A percentile compares a stretch with the other conserved stretches of the same genome.
Evolutionary conservation across 2,113 vertebrate species (phyloP).

Genomic region (Natator depressus): DNA sequence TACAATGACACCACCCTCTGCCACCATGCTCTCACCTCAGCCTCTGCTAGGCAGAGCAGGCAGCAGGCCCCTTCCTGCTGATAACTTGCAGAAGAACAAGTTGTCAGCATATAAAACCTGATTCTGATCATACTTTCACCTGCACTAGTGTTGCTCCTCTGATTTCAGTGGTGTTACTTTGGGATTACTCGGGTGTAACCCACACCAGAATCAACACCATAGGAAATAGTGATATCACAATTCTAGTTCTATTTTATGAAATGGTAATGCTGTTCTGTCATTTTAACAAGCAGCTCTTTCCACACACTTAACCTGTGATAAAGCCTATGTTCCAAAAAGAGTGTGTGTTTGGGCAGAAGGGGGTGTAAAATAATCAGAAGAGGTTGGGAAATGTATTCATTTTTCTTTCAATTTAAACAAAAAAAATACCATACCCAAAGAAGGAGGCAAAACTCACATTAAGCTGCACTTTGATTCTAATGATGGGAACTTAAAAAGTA

Average conservation of each 20-base stretch:
- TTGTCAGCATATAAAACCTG: background rate
- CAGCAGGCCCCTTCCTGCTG: background rate
- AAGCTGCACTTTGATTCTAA: background rate
- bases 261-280: background rate
- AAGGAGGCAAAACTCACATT: background rate
- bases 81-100: background rate
- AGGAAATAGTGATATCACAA: too few species aligned
- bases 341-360: background rate
- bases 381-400: background rate
- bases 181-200: background rate
- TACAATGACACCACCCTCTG: background rate
- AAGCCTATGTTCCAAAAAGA: background rate
- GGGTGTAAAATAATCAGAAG: background rate
- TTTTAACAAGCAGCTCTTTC: background rate
- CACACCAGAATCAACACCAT: background rate
- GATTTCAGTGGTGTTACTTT: background rate
- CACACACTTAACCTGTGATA: background rate
- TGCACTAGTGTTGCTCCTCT: background rate
- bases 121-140: background rate
- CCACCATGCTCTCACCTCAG: background rate
- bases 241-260: background rate
- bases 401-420: background rate
- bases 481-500: background rate
- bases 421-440: background rate
- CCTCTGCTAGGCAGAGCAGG: background rate